Percentiles rank a stretch among this genome's conserved stretches.
Evolutionary conservation across 2,888 invertebrate species (phyloP).

Genomic region (Hirtodrosophila cameraria): DNA sequence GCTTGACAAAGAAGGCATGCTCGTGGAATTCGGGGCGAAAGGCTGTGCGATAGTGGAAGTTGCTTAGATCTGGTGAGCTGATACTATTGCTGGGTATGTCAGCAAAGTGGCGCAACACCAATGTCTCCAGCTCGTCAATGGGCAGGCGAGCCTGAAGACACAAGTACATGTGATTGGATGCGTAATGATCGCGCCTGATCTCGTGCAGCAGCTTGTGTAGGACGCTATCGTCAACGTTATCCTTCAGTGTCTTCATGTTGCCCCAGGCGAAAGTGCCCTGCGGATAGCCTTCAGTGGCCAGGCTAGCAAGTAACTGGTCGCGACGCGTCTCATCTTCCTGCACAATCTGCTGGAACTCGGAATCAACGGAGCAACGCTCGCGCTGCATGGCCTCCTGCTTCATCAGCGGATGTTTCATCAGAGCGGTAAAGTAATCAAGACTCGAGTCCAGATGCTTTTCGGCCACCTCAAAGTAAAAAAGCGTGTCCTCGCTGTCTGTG

Average conservation of each 20-base stretch:
- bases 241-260: conserved; percentile 89
- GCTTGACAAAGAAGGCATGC: conserved; percentile 88
- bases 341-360: conserved; percentile 93
- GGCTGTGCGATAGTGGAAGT: conserved; percentile 80
- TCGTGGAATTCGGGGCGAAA: conserved; percentile 81
- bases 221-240: conserved; percentile 87
- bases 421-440: conserved; percentile 93
- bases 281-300: conserved; percentile 89
- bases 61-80: conserved; percentile 87
- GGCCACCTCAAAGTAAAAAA: conserved; percentile 95
- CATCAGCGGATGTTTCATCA: conserved; percentile 94
- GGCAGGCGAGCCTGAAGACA: conserved; percentile 88
- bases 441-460: conserved; percentile 90
- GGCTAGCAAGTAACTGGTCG: conserved; percentile 90
- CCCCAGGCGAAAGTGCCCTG: conserved; percentile 93
- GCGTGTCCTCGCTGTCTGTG: conserved; percentile 94
- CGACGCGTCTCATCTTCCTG: conserved; percentile 90
- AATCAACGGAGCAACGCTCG: conserved; percentile 94
- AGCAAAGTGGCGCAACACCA: conserved; percentile 87
- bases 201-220: conserved; percentile 89
- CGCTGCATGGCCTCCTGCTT: conserved; percentile 92
- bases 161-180: conserved; percentile 94
- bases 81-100: conserved; percentile 88
- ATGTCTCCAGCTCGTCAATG: conserved; percentile 82
- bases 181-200: conserved; percentile 91